phyloP scores from a whole-genome alignment of 1,140 invertebrate species.

The Dendroctonus ponderosae region DNA sequence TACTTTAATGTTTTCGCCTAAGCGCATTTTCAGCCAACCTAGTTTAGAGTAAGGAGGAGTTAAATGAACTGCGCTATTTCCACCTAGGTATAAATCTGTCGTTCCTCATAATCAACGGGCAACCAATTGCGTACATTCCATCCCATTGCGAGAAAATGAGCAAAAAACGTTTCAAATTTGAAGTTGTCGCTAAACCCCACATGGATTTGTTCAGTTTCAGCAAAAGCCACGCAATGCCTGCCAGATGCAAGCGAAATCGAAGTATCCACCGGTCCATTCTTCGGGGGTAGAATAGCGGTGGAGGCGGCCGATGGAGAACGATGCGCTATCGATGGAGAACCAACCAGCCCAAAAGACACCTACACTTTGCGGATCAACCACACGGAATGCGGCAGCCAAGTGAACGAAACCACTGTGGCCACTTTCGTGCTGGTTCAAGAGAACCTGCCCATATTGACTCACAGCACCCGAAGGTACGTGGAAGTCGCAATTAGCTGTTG shows the following conservation, averaged over 20 bases:
- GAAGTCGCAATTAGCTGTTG: neutral
- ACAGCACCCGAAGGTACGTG: conserved; percentile 65
- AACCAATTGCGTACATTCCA: too few species aligned
- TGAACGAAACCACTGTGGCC: conserved; percentile 70
- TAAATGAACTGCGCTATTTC: too few species aligned
- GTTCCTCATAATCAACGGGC: too few species aligned
- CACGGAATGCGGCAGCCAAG: conserved; percentile 70
- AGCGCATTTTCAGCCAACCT: too few species aligned
- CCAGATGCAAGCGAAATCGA: conserved; percentile 74
- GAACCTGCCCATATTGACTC: conserved; percentile 75
- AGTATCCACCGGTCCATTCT: conserved; percentile 75
- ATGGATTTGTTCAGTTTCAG: conserved; percentile 72
- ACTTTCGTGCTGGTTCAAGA: conserved; percentile 80
- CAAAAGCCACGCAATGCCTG: conserved; percentile 70
- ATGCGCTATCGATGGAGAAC: conserved; percentile 63
- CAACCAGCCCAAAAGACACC: conserved; percentile 63
- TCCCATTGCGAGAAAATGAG: too few species aligned
- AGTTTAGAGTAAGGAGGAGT: too few species aligned
- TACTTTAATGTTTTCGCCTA: too few species aligned
- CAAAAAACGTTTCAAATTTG: too few species aligned
- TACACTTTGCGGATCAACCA: conserved; percentile 75
- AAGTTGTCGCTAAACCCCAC: too few species aligned
- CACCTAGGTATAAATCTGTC: too few species aligned
- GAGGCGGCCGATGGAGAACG: conserved; percentile 65
- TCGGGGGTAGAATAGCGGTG: conserved; percentile 71